Conservation (phyloP, 1,140 invertebrate genomes). For the Lucilia cuprina region DNA sequence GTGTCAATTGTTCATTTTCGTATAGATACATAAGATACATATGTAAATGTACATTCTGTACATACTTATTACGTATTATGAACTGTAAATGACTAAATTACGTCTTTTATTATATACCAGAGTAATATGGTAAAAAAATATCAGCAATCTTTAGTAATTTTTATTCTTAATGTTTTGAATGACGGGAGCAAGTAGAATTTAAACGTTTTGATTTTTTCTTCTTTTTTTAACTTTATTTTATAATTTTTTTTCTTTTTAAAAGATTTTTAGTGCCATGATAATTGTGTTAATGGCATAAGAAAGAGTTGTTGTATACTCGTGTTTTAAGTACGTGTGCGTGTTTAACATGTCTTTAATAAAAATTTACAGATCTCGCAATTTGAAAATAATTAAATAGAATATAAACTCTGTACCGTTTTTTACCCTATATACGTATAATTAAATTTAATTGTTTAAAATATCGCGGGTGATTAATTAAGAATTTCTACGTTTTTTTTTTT, state of each 20-base stretch:
- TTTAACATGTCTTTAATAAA: constrained; percentile 3
- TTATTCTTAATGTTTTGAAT: neutral
- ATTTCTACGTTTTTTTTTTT: no score
- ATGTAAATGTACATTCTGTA: no score
- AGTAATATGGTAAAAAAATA: neutral
- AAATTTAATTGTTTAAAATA: no score
- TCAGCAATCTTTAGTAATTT: neutral
- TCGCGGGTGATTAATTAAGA: no score
- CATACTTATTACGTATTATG: constrained; percentile 42
- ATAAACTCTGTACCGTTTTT: no score
- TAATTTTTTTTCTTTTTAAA: no score
- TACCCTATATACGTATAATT: no score
- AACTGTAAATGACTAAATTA: constrained; percentile 57
- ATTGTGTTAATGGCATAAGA: neutral
- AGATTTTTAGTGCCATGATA: neutral
- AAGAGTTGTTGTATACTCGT: neutral
- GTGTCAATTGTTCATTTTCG: no score
- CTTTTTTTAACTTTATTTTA: neutral
- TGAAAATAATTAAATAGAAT: no score
- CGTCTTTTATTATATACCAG: constrained; percentile 26
- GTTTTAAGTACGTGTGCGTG: neutral
- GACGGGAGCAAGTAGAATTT: neutral
- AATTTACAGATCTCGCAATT: neutral
- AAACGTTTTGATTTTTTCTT: no score
- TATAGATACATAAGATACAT: no score